phyloP scores from a whole-genome alignment of 2,797 vertebrate genomes.

The Vultur gryphus region DNA sequence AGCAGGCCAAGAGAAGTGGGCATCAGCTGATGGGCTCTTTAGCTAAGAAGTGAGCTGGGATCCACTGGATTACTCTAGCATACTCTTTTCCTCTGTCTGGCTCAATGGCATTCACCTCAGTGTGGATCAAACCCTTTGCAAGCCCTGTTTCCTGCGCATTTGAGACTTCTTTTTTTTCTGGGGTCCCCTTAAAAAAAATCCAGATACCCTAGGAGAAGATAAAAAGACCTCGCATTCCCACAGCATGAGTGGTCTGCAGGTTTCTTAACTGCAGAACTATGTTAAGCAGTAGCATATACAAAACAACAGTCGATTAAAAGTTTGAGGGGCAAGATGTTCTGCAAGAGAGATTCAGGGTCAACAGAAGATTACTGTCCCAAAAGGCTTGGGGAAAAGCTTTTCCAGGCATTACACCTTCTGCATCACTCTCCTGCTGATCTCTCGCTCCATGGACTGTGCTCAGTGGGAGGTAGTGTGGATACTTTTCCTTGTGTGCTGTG shows the following conservation, averaged over 20 bases:
- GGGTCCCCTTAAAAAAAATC: not conserved
- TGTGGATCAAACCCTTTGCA: not conserved
- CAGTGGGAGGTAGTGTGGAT: not conserved
- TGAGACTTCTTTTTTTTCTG: not conserved
- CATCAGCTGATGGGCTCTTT: not conserved
- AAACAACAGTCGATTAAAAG: not conserved
- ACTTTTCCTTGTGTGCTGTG: not conserved
- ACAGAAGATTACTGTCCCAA: not conserved
- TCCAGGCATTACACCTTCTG: not conserved
- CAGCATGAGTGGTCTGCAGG: not conserved
- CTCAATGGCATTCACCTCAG: not conserved
- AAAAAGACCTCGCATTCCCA: not conserved
- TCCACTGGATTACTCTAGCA: not conserved
- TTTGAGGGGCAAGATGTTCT: not conserved
- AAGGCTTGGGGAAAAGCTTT: not conserved
- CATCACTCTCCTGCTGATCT: constrained; percentile 32
- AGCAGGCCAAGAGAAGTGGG: not conserved
- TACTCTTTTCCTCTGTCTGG: not conserved
- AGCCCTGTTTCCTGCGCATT: not conserved
- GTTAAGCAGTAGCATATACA: not conserved
- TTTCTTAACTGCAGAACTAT: not conserved
- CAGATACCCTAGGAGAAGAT: not conserved
- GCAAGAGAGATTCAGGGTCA: not conserved
- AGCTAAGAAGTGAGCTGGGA: not conserved
- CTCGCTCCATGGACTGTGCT: not conserved